These are phyloP conservation scores for Harlomillsia oculata DNA, from an alignment of 1,140 invertebrate genomes.

Conservation along the genomic window DNA sequence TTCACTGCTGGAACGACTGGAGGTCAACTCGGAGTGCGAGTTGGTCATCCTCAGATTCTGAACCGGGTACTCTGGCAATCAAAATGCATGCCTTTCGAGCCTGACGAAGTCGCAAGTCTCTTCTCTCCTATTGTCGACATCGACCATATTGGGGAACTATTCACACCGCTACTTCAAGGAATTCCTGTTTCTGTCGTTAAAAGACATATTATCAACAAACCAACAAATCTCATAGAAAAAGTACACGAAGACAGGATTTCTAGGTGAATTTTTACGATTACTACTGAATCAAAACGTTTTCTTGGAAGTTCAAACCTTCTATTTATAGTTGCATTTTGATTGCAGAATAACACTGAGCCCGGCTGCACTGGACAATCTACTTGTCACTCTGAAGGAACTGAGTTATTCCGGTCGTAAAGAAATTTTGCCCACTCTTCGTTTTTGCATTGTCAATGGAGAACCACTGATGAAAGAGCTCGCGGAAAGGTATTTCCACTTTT, in stretches of 20 bases:
- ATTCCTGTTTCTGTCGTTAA: too few species aligned
- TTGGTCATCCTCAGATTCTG: background rate
- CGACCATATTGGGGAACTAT: background rate
- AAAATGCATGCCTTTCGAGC: background rate
- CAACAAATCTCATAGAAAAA: too few species aligned
- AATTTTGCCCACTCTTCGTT: background rate
- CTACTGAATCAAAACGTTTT: too few species aligned
- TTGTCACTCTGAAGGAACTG: background rate
- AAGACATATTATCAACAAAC: too few species aligned
- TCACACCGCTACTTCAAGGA: background rate
- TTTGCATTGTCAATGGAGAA: background rate
- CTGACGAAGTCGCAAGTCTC: background rate
- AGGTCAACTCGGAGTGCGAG: background rate
- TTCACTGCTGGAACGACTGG: constrained; percentile 4
- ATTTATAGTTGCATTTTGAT: too few species aligned
- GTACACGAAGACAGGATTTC: too few species aligned
- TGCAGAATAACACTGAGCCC: background rate
- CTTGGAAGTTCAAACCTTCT: too few species aligned
- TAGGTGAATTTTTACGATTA: too few species aligned
- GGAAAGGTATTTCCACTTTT: background rate
- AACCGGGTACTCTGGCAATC: background rate
- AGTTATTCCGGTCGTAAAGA: background rate
- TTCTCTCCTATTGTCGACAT: background rate
- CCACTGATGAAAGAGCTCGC: background rate
- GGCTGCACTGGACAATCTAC: background rate